Conservation (phyloP, 2,888 invertebrate species). For the Apantesis nais region DNA sequence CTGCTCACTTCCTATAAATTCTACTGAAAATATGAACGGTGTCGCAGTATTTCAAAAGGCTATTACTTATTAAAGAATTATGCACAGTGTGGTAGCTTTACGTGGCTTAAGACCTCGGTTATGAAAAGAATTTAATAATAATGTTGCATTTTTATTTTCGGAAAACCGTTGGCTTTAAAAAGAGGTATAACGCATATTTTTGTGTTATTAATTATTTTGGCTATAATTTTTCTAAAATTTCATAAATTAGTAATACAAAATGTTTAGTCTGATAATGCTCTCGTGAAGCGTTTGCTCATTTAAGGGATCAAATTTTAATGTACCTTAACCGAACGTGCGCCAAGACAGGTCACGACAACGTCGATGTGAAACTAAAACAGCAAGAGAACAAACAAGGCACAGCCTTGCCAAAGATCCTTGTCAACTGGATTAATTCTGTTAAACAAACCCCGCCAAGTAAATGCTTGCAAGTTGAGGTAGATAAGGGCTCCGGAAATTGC, state of each 20-base stretch:
- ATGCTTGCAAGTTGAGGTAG: conserved; percentile 69
- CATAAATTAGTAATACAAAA: conserved; percentile 58
- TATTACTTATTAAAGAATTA: conserved; percentile 73
- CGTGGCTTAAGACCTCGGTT: conserved; percentile 56
- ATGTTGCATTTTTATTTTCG: conserved; percentile 56
- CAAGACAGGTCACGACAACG: conserved; percentile 35
- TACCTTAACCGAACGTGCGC: conserved; percentile 20
- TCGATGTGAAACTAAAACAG: conserved; percentile 39
- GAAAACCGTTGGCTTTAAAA: conserved; percentile 35
- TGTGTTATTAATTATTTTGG: not conserved
- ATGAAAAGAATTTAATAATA: conserved; percentile 64
- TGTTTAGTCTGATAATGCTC: conserved; percentile 37
- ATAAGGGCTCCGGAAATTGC: conserved; percentile 83
- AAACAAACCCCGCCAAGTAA: conserved; percentile 77
- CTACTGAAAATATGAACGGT: conserved; percentile 63
- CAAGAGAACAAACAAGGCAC: conserved; percentile 42
- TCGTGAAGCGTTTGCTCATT: conserved; percentile 14
- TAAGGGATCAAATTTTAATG: conserved; percentile 23
- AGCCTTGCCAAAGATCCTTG: conserved; percentile 65
- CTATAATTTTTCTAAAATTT: not conserved
- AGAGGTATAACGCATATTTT: not conserved
- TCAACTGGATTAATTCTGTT: conserved; percentile 78
- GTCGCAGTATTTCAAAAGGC: conserved; percentile 71
- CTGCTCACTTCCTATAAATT: conserved; percentile 70
- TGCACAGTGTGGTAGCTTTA: conserved; percentile 62